These are phyloP conservation scores for Limonius californicus DNA, from an alignment of 1,140 invertebrate species.

Conservation along the genomic window DNA sequence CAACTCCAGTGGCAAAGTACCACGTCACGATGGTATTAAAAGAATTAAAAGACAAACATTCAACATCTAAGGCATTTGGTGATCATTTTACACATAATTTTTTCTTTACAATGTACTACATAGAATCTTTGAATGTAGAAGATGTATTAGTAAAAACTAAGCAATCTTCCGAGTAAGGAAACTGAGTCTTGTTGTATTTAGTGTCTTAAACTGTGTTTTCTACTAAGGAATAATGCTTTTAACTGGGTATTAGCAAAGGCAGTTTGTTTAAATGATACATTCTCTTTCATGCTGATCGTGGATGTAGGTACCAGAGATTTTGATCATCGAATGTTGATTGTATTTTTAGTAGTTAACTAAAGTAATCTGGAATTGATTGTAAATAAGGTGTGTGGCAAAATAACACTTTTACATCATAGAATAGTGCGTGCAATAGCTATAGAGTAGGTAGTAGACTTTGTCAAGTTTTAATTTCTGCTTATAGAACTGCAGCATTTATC, in stretches of 20 bases:
- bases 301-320: slow-evolving; percentile 46
- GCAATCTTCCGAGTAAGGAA: too few species aligned
- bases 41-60: too few species aligned
- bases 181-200: slow-evolving; percentile 1
- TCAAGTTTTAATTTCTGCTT: not conserved
- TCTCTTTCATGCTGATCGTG: slow-evolving; percentile 41
- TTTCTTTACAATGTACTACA: too few species aligned
- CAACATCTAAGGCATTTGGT: too few species aligned
- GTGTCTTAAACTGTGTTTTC: slow-evolving; percentile 15
- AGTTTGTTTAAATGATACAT: slow-evolving; percentile 28
- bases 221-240: slow-evolving; percentile 5
- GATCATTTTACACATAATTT: too few species aligned
- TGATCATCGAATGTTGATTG: slow-evolving; percentile 47
- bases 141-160: too few species aligned
- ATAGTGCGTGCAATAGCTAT: not conserved
- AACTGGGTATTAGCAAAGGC: slow-evolving; percentile 17
- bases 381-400: not conserved
- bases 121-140: too few species aligned
- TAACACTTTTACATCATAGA: not conserved
- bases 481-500: not conserved
- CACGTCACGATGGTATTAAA: too few species aligned
- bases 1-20: too few species aligned
- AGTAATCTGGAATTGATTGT: not conserved
- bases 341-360: slow-evolving; percentile 1
- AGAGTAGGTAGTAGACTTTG: slow-evolving; percentile 5